Evolutionary conservation across 2,888 invertebrate genomes (phyloP), one percentile per base, ranked within the genome.

Genomic region (Pimpla rufipes): DNA sequence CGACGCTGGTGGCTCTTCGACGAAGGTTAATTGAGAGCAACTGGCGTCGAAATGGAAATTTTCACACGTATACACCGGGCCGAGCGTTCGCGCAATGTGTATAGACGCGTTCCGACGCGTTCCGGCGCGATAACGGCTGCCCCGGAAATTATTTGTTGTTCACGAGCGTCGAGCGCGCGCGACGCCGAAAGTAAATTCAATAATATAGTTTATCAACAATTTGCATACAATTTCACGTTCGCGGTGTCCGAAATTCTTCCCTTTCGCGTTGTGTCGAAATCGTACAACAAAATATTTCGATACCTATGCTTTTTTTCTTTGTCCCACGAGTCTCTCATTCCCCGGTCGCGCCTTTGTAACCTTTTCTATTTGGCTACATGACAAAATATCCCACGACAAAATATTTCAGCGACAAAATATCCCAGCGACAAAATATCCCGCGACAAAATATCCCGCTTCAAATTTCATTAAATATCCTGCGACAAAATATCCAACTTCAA

Each of bases 21-120:
- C 70, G 62, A 70, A 70, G 70, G 75, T 80, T 80, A 81, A 81
- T 81, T 81, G 52, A 55, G 71, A 70, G 70, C 66, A 57, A 81
- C 62, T 81, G 64, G n/a, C 68, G 71, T 70, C 55, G 62, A 77
- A 81, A 81, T 77, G 64, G 55, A 73, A 66, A 79, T 78, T 70
- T 70, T 78, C 64, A 62, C 78, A 55, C 71, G 55, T 40, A 16
- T 37, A 35, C 21, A 45, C 7, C n/a, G 6, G 13, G n/a, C n/a
- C 18, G 47, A 18, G 35, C 40, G 16, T 8, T 11, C 35, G 64
- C 47, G 29, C 57, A 68, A 59, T 68, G 74, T 67, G 57, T 74
- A 74, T 37, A 59, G 21, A 47, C 37, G 67, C 52, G 35, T 55
- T 62, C 18, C 55, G 23, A 57, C 67, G 62, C 62, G 52, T 62